Evolutionary conservation across 2,888 invertebrate genomes (phyloP).

Genomic region (Euspilapteryx auroguttella): DNA sequence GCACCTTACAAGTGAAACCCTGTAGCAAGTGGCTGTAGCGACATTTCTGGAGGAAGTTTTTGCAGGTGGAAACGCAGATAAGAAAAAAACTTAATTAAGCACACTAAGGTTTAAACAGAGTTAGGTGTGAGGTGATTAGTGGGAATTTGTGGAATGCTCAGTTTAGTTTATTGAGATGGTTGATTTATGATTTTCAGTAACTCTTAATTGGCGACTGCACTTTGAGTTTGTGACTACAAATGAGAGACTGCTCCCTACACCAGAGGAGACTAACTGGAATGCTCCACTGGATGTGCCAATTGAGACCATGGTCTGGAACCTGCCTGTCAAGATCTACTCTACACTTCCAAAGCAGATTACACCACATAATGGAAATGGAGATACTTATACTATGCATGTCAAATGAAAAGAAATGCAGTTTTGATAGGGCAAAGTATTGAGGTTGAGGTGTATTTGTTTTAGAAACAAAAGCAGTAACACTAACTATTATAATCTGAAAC

Average conservation of each 20-base stretch:
- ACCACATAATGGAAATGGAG: conserved; percentile 59
- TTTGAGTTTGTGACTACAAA: conserved; percentile 95
- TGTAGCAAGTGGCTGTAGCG: too few species aligned
- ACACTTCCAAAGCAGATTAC: conserved; percentile 83
- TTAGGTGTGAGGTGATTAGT: too few species aligned
- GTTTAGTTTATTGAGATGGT: too few species aligned
- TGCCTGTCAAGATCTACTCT: conserved; percentile 92
- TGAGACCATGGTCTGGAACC: conserved; percentile 98
- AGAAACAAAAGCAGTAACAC: too few species aligned
- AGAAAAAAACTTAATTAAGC: too few species aligned
- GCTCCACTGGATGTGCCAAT: conserved; percentile 87
- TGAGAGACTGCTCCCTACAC: conserved; percentile 64
- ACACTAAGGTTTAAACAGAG: too few species aligned
- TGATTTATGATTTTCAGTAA: too few species aligned
- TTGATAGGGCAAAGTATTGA: neutral
- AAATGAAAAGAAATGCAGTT: conserved; percentile 10
- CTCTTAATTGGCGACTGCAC: conserved; percentile 90
- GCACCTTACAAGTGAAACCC: too few species aligned
- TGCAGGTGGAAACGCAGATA: too few species aligned
- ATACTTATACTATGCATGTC: conserved; percentile 39
- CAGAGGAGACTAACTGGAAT: conserved; percentile 70
- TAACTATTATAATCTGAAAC: too few species aligned
- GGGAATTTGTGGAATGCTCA: too few species aligned
- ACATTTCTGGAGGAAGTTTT: too few species aligned
- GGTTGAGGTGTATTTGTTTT: neutral